Conservation (phyloP, 2,113 vertebrate genomes). For the Eulemur macaco region DNA sequence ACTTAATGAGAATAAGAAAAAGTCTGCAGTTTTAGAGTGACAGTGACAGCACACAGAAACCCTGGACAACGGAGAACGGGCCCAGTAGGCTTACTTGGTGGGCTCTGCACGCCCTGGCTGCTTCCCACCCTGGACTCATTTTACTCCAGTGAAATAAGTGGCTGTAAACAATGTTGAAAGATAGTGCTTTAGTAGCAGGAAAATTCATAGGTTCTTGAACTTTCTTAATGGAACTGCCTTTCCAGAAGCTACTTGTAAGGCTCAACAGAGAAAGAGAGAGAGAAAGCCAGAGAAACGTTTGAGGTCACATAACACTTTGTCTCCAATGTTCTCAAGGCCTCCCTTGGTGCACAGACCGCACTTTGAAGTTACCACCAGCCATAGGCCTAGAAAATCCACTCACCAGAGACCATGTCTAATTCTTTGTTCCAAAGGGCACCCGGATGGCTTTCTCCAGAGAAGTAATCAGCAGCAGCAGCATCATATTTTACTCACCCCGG, state of each 20-base stretch:
- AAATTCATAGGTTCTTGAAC: slow-evolving; percentile 14
- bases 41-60: background rate
- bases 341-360: slow-evolving; percentile 49
- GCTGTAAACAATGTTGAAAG: background rate
- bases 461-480: background rate
- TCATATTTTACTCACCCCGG: background rate
- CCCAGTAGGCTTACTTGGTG: background rate
- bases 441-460: background rate
- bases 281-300: slow-evolving; percentile 40
- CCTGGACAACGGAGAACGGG: background rate
- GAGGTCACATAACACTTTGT: slow-evolving; percentile 35
- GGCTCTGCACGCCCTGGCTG: background rate
- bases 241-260: slow-evolving; percentile 38
- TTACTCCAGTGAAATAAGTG: background rate
- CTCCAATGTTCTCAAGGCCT: slow-evolving; percentile 1
- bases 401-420: slow-evolving; percentile 48
- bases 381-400: slow-evolving; percentile 53
- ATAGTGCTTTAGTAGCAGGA: background rate
- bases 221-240: background rate
- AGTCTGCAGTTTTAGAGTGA: background rate
- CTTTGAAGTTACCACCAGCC: slow-evolving; percentile 52
- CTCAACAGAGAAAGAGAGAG: slow-evolving; percentile 8
- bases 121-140: background rate
- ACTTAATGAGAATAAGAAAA: background rate
- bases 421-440: slow-evolving; percentile 32